phyloP scores from a whole-genome alignment of 2,113 vertebrate genomes.

The Nibea coibor region DNA sequence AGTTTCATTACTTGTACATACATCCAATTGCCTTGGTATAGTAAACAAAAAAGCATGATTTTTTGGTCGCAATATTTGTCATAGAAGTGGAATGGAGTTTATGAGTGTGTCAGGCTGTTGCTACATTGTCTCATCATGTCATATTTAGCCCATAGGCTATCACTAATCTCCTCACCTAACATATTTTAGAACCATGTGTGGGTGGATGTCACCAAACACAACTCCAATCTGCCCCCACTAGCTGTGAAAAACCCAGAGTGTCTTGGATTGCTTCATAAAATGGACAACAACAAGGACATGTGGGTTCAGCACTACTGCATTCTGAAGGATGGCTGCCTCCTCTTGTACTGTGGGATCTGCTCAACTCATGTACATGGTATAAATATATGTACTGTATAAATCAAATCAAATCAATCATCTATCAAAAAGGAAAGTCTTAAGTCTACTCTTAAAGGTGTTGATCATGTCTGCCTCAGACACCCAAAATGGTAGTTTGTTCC shows the following conservation, averaged over 20 bases:
- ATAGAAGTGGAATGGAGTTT: background rate
- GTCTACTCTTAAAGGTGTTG: too few relatives aligned
- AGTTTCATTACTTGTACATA: background rate
- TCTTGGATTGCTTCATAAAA: slow-evolving; percentile 89
- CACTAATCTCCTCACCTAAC: slow-evolving; percentile 5
- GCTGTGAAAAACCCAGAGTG: slow-evolving; percentile 93
- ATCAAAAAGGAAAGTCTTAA: too few relatives aligned
- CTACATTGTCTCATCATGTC: background rate
- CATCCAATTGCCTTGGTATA: background rate
- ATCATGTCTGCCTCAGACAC: too few relatives aligned
- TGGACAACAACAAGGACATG: slow-evolving; percentile 84
- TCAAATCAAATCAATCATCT: too few relatives aligned
- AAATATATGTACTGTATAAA: slow-evolving; percentile 15
- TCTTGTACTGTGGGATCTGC: slow-evolving; percentile 89
- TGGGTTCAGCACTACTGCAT: slow-evolving; percentile 91
- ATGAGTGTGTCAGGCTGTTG: background rate
- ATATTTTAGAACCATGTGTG: slow-evolving; percentile 89
- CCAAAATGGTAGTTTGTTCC: too few relatives aligned
- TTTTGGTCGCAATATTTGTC: background rate
- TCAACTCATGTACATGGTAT: slow-evolving; percentile 89
- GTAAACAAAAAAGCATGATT: too few relatives aligned
- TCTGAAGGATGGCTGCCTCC: slow-evolving; percentile 92
- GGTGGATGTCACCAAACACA: slow-evolving; percentile 92
- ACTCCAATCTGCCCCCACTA: slow-evolving; percentile 89
- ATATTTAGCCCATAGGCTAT: background rate